Conservation (phyloP, 2,888 invertebrate genomes). For the Heteromurus nitidus region DNA sequence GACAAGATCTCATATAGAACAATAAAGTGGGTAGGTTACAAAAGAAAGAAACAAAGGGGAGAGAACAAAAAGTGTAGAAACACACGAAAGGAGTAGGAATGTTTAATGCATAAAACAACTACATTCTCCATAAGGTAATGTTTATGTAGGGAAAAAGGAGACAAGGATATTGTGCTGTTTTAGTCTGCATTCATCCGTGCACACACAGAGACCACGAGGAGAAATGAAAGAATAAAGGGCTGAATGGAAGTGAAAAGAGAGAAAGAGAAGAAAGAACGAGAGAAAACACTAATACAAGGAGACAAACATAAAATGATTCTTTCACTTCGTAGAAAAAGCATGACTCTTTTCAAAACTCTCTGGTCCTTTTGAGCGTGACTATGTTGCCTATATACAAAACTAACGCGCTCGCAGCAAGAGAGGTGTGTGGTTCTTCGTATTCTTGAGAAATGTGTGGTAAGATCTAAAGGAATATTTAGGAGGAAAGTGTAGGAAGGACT, state of each 20-base stretch:
- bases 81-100: not conserved
- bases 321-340: not conserved
- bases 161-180: not conserved
- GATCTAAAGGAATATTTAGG: no score
- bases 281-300: not conserved
- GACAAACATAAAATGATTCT: not conserved
- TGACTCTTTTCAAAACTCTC: no score
- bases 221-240: no score
- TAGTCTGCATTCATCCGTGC: not conserved
- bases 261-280: not conserved
- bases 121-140: not conserved
- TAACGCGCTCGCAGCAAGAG: no score
- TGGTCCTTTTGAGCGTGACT: no score
- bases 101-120: constrained; percentile 7
- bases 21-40: not conserved
- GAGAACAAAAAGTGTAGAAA: not conserved
- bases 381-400: no score
- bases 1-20: constrained; percentile 35
- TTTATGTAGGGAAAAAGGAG: not conserved
- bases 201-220: not conserved
- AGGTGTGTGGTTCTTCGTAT: no score
- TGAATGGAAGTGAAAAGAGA: not conserved
- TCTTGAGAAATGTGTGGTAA: no score
- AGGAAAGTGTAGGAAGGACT: no score
- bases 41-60: not conserved